Conservation (phyloP, 2,797 vertebrate genomes). For the Oreonectes daqikongensis region DNA sequence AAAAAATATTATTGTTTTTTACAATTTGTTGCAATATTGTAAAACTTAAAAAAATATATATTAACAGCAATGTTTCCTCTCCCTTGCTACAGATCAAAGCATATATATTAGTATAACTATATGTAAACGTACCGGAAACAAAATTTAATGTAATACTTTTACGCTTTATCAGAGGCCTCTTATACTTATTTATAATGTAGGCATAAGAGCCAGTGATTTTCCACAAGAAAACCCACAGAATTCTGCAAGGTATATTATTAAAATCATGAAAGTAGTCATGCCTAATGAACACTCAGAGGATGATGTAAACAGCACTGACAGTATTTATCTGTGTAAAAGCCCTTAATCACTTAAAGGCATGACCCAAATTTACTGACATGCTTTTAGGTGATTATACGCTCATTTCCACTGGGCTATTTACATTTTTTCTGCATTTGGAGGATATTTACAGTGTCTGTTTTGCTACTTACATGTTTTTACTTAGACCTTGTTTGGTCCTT, state of each 20-base stretch:
- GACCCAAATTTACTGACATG: constrained; percentile 36
- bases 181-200: background rate
- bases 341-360: constrained; percentile 32
- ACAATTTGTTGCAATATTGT: no score
- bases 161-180: background rate
- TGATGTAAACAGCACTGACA: constrained; percentile 8
- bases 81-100: background rate
- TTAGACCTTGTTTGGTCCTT: background rate
- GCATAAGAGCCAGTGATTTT: background rate
- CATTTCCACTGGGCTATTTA: constrained; percentile 10
- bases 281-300: constrained; percentile 22
- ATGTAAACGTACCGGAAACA: background rate
- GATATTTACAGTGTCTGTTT: constrained; percentile 19
- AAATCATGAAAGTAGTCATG: constrained; percentile 4
- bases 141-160: background rate
- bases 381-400: constrained; percentile 20
- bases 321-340: constrained; percentile 14
- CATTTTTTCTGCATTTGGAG: constrained; percentile 17
- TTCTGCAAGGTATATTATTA: background rate
- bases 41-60: no score
- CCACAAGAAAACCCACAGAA: constrained; percentile 4
- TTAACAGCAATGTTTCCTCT: background rate
- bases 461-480: background rate
- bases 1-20: no score
- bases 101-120: background rate